These are phyloP conservation scores for Penelope pileata DNA, from an alignment of 2,113 vertebrate genomes.

Conservation along the genomic window DNA sequence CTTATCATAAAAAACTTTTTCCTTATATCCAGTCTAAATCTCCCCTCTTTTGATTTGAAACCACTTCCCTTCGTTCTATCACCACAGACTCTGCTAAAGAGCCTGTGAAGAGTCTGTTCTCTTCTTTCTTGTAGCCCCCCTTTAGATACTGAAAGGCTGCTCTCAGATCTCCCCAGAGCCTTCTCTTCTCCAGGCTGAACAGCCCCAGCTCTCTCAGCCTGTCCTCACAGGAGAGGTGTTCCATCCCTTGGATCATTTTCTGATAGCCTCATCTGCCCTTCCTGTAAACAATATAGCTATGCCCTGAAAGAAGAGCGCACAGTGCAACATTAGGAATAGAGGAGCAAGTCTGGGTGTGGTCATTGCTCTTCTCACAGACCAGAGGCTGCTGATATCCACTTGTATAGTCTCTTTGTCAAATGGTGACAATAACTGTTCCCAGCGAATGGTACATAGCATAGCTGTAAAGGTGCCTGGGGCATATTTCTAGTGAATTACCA, in stretches of 20 bases:
- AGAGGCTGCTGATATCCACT: not conserved
- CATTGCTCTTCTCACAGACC: not conserved
- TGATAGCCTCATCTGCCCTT: not conserved
- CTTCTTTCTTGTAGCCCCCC: too few relatives aligned
- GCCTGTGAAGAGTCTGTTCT: too few relatives aligned
- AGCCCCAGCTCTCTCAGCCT: too few relatives aligned
- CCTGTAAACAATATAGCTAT: not conserved
- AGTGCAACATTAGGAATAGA: not conserved
- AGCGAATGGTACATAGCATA: not conserved
- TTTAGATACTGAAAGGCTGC: too few relatives aligned
- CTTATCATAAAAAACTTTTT: too few relatives aligned
- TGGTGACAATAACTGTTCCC: rapidly evolving
- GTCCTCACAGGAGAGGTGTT: too few relatives aligned
- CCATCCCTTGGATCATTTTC: not conserved
- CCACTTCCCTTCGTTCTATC: too few relatives aligned
- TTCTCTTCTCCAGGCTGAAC: too few relatives aligned
- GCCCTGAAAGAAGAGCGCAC: not conserved
- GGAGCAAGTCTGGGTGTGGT: not conserved
- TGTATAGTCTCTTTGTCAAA: not conserved
- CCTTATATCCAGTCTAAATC: too few relatives aligned
- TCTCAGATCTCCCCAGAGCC: too few relatives aligned
- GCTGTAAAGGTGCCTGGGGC: not conserved
- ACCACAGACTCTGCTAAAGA: too few relatives aligned
- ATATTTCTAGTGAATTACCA: not conserved
- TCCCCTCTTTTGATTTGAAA: too few relatives aligned